A percentile compares a stretch with the other conserved stretches of the same genome.
Conservation (phyloP, 1,140 invertebrate genomes). For the Diachasma alloeum region DNA sequence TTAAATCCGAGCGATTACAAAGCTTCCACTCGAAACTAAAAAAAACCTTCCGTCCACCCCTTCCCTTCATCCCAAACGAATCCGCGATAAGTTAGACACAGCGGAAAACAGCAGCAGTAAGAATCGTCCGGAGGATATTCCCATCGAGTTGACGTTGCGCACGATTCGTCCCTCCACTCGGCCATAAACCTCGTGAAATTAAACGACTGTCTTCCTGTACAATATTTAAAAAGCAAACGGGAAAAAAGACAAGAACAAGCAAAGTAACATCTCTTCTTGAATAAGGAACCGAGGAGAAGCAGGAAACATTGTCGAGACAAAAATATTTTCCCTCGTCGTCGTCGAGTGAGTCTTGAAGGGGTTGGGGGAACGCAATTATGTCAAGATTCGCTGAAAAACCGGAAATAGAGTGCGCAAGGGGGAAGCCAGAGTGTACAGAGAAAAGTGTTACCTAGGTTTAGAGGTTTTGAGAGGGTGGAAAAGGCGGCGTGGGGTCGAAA, state of each 20-base stretch:
- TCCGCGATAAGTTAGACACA: background rate
- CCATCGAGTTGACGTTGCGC: background rate
- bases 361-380: constrained; percentile 1
- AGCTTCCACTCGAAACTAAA: too few relatives aligned
- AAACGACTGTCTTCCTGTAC: background rate
- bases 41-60: too few relatives aligned
- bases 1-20: too few relatives aligned
- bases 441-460: background rate
- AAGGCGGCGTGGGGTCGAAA: background rate
- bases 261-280: background rate
- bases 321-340: background rate
- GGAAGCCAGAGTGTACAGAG: background rate
- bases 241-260: background rate
- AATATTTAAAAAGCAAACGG: background rate
- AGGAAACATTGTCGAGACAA: background rate
- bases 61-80: background rate
- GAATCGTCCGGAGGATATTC: background rate
- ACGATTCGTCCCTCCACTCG: background rate
- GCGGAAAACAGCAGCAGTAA: background rate
- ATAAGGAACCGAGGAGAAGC: background rate
- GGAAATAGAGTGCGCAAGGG: constrained; percentile 20
- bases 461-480: background rate
- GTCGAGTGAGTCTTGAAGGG: background rate
- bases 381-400: constrained; percentile 16
- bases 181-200: background rate